A percentile compares a stretch with the other conserved stretches of the same genome.
Conservation (phyloP, 2,888 invertebrate genomes). For the Atethmia centrago region DNA sequence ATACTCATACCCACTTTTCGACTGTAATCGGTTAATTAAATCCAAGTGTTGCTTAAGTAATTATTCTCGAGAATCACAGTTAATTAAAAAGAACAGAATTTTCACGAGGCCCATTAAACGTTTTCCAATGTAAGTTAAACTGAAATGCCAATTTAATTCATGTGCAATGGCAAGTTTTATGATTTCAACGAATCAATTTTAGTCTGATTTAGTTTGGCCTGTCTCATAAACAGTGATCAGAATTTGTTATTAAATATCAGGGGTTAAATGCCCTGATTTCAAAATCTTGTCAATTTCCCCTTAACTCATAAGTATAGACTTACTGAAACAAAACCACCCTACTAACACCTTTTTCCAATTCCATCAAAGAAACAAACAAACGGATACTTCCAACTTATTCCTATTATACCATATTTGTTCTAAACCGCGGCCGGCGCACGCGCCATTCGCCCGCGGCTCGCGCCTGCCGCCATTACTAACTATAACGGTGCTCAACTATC, state of each 20-base stretch:
- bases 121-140: neutral
- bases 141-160: neutral
- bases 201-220: neutral
- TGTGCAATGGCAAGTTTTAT: neutral
- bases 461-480: conserved; percentile 56
- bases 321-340: conserved; percentile 1
- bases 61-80: too few species aligned
- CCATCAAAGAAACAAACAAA: conserved; percentile 61
- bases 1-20: neutral
- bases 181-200: too few species aligned
- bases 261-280: neutral
- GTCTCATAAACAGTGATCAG: neutral
- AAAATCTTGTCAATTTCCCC: neutral
- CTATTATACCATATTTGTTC: conserved; percentile 66
- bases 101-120: neutral
- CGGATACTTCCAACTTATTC: conserved; percentile 61
- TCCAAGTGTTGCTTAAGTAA: too few species aligned
- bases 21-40: neutral
- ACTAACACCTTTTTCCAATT: conserved; percentile 26
- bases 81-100: neutral
- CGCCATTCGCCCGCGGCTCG: conserved; percentile 65
- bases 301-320: neutral
- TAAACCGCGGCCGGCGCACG: conserved; percentile 59
- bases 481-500: conserved; percentile 63
- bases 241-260: neutral